These are phyloP conservation scores for Acromyrmex charruanus DNA, from an alignment of 1,140 invertebrate genomes.

Conservation along the genomic window DNA sequence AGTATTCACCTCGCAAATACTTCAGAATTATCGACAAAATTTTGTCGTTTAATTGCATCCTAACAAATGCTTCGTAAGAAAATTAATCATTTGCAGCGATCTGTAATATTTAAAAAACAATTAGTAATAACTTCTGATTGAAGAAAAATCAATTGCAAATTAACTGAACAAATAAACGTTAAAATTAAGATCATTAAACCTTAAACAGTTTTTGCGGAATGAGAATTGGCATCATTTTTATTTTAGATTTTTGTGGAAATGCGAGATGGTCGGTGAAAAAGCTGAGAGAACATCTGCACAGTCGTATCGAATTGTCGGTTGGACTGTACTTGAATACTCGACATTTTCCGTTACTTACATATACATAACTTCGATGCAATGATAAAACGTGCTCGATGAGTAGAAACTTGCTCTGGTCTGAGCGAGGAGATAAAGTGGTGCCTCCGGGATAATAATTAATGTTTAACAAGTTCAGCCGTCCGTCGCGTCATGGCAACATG, in stretches of 20 bases:
- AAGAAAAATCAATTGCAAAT: neutral
- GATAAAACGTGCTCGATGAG: conserved; percentile 40
- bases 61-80: neutral
- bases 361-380: neutral
- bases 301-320: conserved; percentile 23
- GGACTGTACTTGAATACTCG: neutral
- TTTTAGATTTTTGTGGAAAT: neutral
- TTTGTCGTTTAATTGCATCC: neutral
- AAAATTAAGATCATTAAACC: neutral
- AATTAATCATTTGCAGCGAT: neutral
- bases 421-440: conserved; percentile 49
- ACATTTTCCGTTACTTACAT: conserved; percentile 34
- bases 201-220: neutral
- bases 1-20: neutral
- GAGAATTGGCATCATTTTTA: neutral
- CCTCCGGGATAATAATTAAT: conserved; percentile 74
- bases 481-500: conserved; percentile 44
- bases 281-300: neutral
- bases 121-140: neutral
- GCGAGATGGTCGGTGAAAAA: neutral
- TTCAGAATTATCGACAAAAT: neutral
- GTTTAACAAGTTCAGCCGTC: conserved; percentile 75
- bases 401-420: neutral
- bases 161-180: neutral
- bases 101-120: neutral